A percentile compares a stretch with the other conserved stretches of the same genome.
Evolutionary conservation across 2,113 vertebrate species (phyloP).

Genomic region (Pollachius pollachius): DNA sequence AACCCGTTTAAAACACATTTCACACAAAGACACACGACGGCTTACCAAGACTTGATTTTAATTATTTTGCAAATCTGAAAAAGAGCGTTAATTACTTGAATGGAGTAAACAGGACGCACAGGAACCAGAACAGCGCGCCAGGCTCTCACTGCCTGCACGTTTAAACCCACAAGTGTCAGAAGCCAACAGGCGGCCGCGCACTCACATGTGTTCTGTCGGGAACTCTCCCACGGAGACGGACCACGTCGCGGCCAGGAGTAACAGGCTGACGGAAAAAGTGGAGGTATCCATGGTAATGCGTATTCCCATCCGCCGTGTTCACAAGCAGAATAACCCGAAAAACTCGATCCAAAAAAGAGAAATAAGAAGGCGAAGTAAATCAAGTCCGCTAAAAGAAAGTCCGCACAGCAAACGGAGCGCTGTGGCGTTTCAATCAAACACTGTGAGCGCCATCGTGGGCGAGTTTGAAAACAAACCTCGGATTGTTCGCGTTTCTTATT

Average conservation of each 20-base stretch:
- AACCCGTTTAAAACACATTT: no score
- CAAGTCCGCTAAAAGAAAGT: no score
- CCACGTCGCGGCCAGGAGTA: slow-evolving; percentile 54
- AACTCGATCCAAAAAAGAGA: no score
- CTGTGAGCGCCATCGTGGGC: no score
- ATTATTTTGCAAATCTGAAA: no score
- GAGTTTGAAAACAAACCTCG: slow-evolving; percentile 46
- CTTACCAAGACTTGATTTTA: no score
- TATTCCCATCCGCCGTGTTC: not conserved
- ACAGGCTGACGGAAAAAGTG: slow-evolving; percentile 45
- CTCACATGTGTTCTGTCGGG: slow-evolving; percentile 59
- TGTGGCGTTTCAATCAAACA: no score
- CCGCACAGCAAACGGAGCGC: no score
- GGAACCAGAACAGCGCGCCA: not conserved
- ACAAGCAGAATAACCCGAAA: not conserved
- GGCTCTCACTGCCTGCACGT: no score
- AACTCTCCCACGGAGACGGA: slow-evolving; percentile 52
- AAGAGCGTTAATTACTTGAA: no score
- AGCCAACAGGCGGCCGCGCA: slow-evolving; percentile 56
- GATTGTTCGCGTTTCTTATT: slow-evolving; percentile 28
- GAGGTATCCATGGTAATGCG: slow-evolving; percentile 51
- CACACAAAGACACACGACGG: no score
- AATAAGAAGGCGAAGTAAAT: no score
- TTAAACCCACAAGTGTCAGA: slow-evolving; percentile 10
- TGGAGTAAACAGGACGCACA: not conserved